Evolutionary conservation across 2,888 invertebrate species (phyloP).

Genomic region (Rhamnusium bicolor): DNA sequence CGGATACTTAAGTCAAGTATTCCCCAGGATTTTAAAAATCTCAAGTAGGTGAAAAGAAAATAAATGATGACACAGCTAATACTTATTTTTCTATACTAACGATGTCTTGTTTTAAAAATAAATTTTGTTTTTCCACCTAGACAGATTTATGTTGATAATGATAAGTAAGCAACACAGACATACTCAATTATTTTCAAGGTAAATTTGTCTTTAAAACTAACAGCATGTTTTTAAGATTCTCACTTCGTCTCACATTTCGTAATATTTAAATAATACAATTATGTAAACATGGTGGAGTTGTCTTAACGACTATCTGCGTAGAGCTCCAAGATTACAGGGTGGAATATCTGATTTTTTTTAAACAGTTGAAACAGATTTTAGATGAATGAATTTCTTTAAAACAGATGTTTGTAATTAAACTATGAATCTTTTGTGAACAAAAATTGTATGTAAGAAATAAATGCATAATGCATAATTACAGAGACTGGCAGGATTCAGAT

Average conservation of each 20-base stretch:
- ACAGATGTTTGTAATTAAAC: too few species aligned
- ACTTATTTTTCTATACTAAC: neutral
- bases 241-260: neutral
- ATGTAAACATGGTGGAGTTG: too few species aligned
- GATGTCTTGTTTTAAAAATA: neutral
- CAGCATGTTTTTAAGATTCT: neutral
- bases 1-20: slow-evolving; percentile 5
- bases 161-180: neutral
- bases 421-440: too few species aligned
- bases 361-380: too few species aligned
- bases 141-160: neutral
- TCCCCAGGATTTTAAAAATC: neutral
- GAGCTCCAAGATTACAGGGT: too few species aligned
- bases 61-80: neutral
- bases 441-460: too few species aligned
- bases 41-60: neutral
- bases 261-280: too few species aligned
- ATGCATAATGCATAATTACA: too few species aligned
- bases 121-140: neutral
- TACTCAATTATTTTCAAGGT: slow-evolving; percentile 1
- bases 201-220: neutral
- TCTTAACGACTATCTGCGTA: too few species aligned
- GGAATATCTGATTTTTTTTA: too few species aligned
- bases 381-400: too few species aligned
- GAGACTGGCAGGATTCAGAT: too few species aligned